phyloP scores from a whole-genome alignment of 2,113 vertebrate genomes.

The Perca flavescens region DNA sequence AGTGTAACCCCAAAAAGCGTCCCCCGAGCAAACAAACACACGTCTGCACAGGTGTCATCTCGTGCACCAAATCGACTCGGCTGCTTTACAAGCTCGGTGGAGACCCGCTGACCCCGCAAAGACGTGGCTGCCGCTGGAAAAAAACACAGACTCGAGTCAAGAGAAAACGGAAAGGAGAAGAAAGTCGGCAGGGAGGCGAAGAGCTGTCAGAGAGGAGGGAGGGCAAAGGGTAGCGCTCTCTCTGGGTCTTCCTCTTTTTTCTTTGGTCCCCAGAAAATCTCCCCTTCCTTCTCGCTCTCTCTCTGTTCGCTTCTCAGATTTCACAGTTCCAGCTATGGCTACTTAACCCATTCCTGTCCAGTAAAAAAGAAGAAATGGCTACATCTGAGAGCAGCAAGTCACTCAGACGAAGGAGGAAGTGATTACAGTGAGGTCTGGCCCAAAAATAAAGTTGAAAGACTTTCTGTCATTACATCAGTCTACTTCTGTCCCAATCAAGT shows the following conservation, averaged over 20 bases:
- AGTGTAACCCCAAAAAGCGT: slow-evolving; percentile 52
- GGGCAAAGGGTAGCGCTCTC: slow-evolving; percentile 45
- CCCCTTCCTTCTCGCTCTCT: slow-evolving; percentile 54
- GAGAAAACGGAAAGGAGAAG: slow-evolving; percentile 10
- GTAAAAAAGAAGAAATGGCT: neutral
- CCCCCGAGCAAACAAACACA: slow-evolving; percentile 24
- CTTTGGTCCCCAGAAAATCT: slow-evolving; percentile 59
- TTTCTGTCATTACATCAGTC: no score
- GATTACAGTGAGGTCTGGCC: neutral
- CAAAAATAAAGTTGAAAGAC: neutral
- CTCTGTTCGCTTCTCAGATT: slow-evolving; percentile 72
- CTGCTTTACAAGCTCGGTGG: neutral
- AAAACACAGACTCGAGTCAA: neutral
- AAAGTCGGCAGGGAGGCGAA: slow-evolving; percentile 1
- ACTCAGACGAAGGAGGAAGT: slow-evolving; percentile 33
- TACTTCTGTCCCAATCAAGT: neutral
- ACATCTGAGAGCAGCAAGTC: slow-evolving; percentile 3
- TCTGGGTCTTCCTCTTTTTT: slow-evolving; percentile 62
- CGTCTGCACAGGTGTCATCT: neutral
- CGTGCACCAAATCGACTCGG: neutral
- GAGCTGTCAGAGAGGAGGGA: slow-evolving; percentile 45
- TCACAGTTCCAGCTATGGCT: slow-evolving; percentile 64
- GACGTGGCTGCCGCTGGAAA: slow-evolving; percentile 15
- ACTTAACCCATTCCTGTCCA: slow-evolving; percentile 70
- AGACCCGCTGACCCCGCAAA: neutral